A percentile compares a stretch with the other conserved stretches of the same genome.
Conservation (phyloP, 2,888 invertebrate species). For the Mystacides longicornis region DNA sequence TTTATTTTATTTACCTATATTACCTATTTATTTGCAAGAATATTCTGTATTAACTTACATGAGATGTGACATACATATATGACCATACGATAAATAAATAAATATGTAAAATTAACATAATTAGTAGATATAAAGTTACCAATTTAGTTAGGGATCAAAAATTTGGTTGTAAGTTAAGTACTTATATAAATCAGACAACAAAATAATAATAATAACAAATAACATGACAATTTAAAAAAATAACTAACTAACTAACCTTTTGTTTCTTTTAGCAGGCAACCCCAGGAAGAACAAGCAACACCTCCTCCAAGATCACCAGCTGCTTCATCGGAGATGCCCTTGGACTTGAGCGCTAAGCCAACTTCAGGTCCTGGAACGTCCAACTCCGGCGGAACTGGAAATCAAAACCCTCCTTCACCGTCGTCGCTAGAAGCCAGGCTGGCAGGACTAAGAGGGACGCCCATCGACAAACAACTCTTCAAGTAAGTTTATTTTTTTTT, state of each 20-base stretch:
- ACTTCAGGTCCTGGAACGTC: constrained; percentile 45
- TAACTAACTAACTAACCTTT: not conserved
- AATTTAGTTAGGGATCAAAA: no score
- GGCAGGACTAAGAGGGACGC: constrained; percentile 34
- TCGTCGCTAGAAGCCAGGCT: constrained; percentile 31
- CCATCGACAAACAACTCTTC: constrained; percentile 57
- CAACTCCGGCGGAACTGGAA: constrained; percentile 19
- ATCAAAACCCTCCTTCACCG: constrained; percentile 27
- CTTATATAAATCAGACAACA: no score
- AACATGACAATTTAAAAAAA: not conserved
- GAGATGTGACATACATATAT: no score
- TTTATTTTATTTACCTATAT: no score
- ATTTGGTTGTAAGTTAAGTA: no score
- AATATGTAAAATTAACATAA: no score
- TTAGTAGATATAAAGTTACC: no score
- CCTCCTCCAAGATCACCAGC: constrained; percentile 39
- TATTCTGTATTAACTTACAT: no score
- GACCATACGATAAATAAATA: no score
- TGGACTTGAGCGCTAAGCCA: constrained; percentile 79
- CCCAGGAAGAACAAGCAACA: constrained; percentile 33
- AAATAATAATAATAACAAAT: no score
- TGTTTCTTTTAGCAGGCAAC: constrained; percentile 1
- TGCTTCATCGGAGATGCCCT: constrained; percentile 63
- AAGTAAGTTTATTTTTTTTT: constrained; percentile 36
- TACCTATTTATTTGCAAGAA: no score